Conservation (phyloP, 2,113 vertebrate species). For the Crocuta crocuta region DNA sequence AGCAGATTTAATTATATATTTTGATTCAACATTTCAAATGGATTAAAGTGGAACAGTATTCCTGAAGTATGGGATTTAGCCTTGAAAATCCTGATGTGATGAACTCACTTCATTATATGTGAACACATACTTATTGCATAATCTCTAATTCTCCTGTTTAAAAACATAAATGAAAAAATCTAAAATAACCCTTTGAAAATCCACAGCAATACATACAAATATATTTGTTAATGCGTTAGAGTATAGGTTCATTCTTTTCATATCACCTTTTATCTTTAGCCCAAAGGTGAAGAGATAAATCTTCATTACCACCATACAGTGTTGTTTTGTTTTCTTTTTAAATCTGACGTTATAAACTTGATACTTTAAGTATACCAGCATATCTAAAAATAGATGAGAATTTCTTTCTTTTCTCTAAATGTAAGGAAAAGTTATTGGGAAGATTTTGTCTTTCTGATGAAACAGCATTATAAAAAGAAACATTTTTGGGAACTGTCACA, state of each 20-base stretch:
- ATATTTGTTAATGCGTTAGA: not conserved
- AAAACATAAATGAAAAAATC: slow-evolving; percentile 52
- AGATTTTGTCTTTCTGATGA: not conserved
- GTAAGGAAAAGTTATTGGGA: not conserved
- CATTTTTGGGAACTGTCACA: not conserved
- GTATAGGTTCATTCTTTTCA: not conserved
- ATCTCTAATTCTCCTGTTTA: slow-evolving; percentile 64
- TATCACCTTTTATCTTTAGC: not conserved
- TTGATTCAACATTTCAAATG: slow-evolving; percentile 57
- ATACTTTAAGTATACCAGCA: not conserved
- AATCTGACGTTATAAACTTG: not conserved
- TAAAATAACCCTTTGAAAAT: slow-evolving; percentile 36
- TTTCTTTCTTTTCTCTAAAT: not conserved
- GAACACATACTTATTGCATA: slow-evolving; percentile 69
- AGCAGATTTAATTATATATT: slow-evolving; percentile 58
- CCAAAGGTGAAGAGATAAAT: not conserved
- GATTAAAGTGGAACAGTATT: slow-evolving; percentile 15
- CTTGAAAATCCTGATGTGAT: slow-evolving; percentile 49
- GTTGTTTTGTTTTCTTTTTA: not conserved
- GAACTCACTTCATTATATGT: slow-evolving; percentile 58
- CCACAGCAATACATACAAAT: not conserved
- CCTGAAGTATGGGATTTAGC: slow-evolving; percentile 64
- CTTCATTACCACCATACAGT: not conserved
- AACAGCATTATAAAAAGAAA: not conserved
- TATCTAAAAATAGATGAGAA: not conserved